These are phyloP conservation scores for Scaptomyza tumidula DNA, from an alignment of 2,888 invertebrate genomes.

Conservation along the genomic window DNA sequence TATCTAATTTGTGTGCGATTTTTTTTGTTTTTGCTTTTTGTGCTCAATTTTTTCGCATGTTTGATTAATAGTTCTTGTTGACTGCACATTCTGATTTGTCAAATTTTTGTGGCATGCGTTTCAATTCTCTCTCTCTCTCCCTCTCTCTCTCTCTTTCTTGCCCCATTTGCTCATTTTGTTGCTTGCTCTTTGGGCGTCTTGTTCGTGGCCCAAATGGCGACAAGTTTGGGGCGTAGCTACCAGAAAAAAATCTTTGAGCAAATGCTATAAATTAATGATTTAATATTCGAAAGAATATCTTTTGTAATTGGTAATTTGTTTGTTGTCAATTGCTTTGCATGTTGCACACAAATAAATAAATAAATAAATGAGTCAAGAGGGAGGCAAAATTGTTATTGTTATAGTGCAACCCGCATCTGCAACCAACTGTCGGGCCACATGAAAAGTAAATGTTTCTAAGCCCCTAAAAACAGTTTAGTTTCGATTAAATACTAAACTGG, in stretches of 20 bases:
- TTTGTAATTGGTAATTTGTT: slow-evolving; percentile 83
- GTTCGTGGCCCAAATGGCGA: slow-evolving; percentile 18
- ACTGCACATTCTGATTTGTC: slow-evolving; percentile 56
- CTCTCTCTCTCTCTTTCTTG: slow-evolving; percentile 6
- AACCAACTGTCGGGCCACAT: slow-evolving; percentile 53
- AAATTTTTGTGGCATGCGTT: slow-evolving; percentile 23
- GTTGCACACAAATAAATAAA: slow-evolving; percentile 83
- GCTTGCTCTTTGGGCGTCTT: slow-evolving; percentile 23
- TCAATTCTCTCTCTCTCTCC: slow-evolving; percentile 11
- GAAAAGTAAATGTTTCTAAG: slow-evolving; percentile 37
- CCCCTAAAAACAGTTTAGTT: slow-evolving; percentile 17
- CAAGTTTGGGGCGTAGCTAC: slow-evolving; percentile 61
- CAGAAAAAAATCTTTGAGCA: no score
- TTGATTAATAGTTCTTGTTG: slow-evolving; percentile 53
- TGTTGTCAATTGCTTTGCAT: slow-evolving; percentile 83
- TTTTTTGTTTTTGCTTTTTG: slow-evolving; percentile 10
- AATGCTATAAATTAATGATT: no score
- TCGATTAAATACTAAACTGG: slow-evolving; percentile 36
- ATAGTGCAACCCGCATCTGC: slow-evolving; percentile 60
- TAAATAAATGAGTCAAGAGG: slow-evolving; percentile 58
- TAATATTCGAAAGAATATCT: slow-evolving; percentile 46
- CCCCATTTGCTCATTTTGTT: neutral
- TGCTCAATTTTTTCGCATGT: slow-evolving; percentile 11
- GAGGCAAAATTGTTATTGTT: neutral
- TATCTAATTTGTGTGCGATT: slow-evolving; percentile 5